Conservation (phyloP, 1,140 invertebrate species). For the Zaprionus vittiger region DNA sequence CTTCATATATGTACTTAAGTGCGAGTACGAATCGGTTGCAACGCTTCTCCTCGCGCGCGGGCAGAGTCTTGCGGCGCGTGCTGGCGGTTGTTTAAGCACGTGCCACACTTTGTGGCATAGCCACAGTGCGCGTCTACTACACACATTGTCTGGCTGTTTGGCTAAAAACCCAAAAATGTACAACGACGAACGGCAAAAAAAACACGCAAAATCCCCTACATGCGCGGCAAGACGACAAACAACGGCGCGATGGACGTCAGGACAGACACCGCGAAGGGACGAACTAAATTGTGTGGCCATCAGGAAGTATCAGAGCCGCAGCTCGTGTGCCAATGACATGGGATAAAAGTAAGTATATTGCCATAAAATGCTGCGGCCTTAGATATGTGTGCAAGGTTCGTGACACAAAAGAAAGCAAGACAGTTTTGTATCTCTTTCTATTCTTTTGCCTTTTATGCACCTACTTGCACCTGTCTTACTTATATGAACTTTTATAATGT, state of each 20-base stretch:
- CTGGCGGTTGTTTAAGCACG: constrained; percentile 23
- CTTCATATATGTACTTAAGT: constrained; percentile 32
- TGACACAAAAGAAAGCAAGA: background rate
- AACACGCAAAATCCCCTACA: constrained; percentile 6
- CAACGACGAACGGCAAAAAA: background rate
- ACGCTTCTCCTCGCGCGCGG: background rate
- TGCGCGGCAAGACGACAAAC: background rate
- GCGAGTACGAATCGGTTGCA: constrained; percentile 7
- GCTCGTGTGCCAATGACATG: constrained; percentile 56
- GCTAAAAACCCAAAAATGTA: constrained; percentile 23
- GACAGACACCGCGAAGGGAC: background rate
- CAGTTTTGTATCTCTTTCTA: background rate
- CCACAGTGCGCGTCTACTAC: background rate
- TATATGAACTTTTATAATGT: background rate
- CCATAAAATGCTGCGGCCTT: background rate
- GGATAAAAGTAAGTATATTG: constrained; percentile 58
- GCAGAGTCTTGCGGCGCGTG: constrained; percentile 7
- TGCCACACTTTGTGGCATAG: constrained; percentile 20
- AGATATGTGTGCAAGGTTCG: background rate
- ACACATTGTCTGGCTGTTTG: constrained; percentile 24
- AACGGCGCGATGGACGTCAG: too few species aligned
- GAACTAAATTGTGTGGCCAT: constrained; percentile 27
- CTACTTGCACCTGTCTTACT: too few species aligned
- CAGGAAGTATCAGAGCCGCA: constrained; percentile 43
- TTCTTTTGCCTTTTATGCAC: too few species aligned